These are phyloP conservation scores for Tiaroga cobitis DNA, from an alignment of 2,797 vertebrate species.

Conservation along the genomic window DNA sequence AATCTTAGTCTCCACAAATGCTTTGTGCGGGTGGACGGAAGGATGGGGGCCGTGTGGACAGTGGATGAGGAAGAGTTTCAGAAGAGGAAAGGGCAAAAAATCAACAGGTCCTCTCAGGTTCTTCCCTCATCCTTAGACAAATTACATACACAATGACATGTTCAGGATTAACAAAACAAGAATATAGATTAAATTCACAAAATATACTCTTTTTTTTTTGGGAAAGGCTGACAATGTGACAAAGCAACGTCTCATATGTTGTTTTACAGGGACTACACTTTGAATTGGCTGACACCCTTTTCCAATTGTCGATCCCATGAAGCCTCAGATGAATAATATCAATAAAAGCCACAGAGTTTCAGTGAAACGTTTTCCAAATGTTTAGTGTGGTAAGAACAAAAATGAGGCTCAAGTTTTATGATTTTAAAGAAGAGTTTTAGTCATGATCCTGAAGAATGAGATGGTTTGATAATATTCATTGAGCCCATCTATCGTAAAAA, in stretches of 20 bases:
- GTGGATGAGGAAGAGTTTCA: slow-evolving; percentile 89
- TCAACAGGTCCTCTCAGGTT: slow-evolving; percentile 63
- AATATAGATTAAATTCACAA: not conserved
- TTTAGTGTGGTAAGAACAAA: not conserved
- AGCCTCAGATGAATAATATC: slow-evolving; percentile 20
- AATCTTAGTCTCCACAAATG: slow-evolving; percentile 91
- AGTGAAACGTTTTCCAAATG: not conserved
- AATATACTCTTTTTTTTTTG: not conserved
- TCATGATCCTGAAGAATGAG: not conserved
- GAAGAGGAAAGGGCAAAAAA: slow-evolving; percentile 80
- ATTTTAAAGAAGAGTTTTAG: not conserved
- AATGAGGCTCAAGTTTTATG: not conserved
- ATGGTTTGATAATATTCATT: not conserved
- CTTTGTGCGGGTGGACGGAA: slow-evolving; percentile 86
- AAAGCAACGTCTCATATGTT: slow-evolving; percentile 4
- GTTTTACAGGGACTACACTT: slow-evolving; percentile 72
- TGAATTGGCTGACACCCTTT: slow-evolving; percentile 71
- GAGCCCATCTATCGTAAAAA: not conserved
- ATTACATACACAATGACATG: not conserved
- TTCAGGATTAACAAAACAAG: not conserved
- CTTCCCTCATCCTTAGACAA: not conserved
- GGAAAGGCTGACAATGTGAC: not conserved
- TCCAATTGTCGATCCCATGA: slow-evolving; percentile 63
- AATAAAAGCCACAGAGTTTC: not conserved
- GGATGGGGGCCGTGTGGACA: slow-evolving; percentile 89